Conservation (phyloP, 1,140 invertebrate genomes). For the Caenorhabditis briggsae region DNA sequence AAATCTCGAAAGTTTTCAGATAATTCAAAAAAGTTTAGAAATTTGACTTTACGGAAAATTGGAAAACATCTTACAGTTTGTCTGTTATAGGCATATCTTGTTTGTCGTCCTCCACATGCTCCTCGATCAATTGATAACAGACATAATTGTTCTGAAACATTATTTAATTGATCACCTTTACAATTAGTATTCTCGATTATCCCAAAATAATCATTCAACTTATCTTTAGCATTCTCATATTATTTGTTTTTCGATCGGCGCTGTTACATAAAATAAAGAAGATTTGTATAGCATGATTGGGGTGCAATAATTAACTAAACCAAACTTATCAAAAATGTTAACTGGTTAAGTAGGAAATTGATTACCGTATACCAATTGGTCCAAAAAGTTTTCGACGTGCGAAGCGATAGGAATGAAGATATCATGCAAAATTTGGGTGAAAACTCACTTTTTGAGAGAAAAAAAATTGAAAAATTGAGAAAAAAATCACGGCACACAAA, state of each 20-base stretch:
- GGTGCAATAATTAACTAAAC: not conserved
- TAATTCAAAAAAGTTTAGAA: not conserved
- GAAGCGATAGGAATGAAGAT: conserved; percentile 27
- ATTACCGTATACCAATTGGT: conserved; percentile 21
- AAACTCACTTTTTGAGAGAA: conserved; percentile 30
- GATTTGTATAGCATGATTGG: not conserved
- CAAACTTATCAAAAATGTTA: not conserved
- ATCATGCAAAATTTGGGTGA: not conserved
- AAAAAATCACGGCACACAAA: not conserved
- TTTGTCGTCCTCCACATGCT: conserved; percentile 74
- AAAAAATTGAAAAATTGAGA: not conserved
- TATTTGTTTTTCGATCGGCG: conserved; percentile 56
- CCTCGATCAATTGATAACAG: conserved; percentile 75
- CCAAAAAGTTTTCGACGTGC: not conserved
- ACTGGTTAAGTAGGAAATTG: not conserved
- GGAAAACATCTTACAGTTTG: conserved; percentile 70
- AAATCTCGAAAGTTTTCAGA: too few species aligned
- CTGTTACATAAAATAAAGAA: conserved; percentile 61
- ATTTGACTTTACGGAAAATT: not conserved
- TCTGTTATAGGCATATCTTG: conserved; percentile 76
- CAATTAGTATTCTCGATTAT: not conserved
- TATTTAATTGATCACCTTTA: not conserved
- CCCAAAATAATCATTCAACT: not conserved
- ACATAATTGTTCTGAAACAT: conserved; percentile 74
- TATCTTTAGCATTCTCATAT: conserved; percentile 25